Percentiles rank a stretch among this genome's conserved stretches.
phyloP scores from a whole-genome alignment of 2,797 vertebrate genomes.

The Cygnus olor region DNA sequence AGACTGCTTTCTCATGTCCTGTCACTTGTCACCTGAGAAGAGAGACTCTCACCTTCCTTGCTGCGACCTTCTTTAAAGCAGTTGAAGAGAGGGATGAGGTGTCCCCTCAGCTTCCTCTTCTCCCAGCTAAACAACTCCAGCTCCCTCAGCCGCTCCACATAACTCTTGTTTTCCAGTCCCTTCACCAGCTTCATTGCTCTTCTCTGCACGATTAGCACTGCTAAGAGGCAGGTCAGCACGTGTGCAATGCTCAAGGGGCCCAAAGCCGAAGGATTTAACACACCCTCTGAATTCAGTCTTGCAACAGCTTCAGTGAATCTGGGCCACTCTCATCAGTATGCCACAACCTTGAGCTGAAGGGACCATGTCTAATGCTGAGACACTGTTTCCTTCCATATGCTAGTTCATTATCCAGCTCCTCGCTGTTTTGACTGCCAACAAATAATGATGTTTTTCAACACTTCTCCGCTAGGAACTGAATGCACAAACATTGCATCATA shows the following conservation, averaged over 20 bases:
- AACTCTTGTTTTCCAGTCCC: not conserved
- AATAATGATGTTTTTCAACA: constrained; percentile 71
- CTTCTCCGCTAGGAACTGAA: constrained; percentile 65
- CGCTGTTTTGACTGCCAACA: constrained; percentile 70
- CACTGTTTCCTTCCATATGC: constrained; percentile 56
- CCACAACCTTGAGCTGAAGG: constrained; percentile 41
- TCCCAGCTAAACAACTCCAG: not conserved
- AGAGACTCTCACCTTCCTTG: not conserved
- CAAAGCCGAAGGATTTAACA: not conserved
- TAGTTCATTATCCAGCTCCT: constrained; percentile 61
- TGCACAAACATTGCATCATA: constrained; percentile 68
- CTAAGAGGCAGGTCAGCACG: not conserved
- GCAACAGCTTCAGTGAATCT: not conserved
- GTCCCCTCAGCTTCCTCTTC: not conserved
- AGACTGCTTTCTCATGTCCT: not conserved
- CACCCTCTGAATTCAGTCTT: not conserved
- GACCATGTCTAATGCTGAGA: constrained; percentile 36
- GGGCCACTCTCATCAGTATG: not conserved
- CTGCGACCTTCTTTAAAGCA: not conserved
- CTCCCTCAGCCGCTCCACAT: not conserved
- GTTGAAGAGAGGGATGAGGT: not conserved
- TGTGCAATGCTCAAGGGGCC: not conserved
- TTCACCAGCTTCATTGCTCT: not conserved
- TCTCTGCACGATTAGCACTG: not conserved
- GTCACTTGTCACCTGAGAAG: not conserved